phyloP scores from a whole-genome alignment of 2,888 invertebrate genomes.

The Drosophila meridionalis region DNA sequence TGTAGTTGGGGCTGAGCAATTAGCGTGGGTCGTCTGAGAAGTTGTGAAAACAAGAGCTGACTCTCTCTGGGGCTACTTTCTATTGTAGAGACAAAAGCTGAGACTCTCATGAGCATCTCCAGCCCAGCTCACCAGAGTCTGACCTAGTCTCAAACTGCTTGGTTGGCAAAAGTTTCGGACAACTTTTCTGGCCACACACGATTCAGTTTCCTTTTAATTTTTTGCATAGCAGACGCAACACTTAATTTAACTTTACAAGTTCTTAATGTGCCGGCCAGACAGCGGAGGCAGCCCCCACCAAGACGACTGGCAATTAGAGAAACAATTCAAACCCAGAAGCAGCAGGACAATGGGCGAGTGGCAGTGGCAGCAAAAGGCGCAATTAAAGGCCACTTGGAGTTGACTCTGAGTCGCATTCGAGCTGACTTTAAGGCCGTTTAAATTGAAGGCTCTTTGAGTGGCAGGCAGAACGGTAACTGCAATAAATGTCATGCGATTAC shows the following conservation, averaged over 20 bases:
- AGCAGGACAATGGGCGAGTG: slow-evolving; percentile 30
- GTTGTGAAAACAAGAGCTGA: slow-evolving; percentile 4
- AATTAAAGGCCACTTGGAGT: slow-evolving; percentile 61
- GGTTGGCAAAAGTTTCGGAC: slow-evolving; percentile 26
- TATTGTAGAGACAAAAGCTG: slow-evolving; percentile 1
- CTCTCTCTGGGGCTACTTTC: slow-evolving; percentile 21
- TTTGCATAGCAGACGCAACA: slow-evolving; percentile 73
- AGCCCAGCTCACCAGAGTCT: too few species aligned
- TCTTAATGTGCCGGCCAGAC: slow-evolving; percentile 78
- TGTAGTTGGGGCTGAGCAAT: slow-evolving; percentile 28
- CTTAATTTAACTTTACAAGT: slow-evolving; percentile 79
- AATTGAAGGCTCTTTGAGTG: slow-evolving; percentile 42
- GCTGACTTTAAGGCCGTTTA: slow-evolving; percentile 55
- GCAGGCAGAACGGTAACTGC: slow-evolving; percentile 53
- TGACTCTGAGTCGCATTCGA: background rate
- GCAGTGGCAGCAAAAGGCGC: slow-evolving; percentile 37
- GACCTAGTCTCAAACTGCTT: background rate
- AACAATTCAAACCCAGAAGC: slow-evolving; percentile 56
- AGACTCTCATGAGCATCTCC: background rate
- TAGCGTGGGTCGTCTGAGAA: slow-evolving; percentile 35
- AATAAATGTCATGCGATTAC: slow-evolving; percentile 78
- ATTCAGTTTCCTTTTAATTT: slow-evolving; percentile 60
- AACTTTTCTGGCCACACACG: slow-evolving; percentile 67
- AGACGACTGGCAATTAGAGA: slow-evolving; percentile 74
- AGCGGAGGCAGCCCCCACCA: slow-evolving; percentile 36